phyloP scores from a whole-genome alignment of 2,113 vertebrate species.

The Charina bottae region DNA sequence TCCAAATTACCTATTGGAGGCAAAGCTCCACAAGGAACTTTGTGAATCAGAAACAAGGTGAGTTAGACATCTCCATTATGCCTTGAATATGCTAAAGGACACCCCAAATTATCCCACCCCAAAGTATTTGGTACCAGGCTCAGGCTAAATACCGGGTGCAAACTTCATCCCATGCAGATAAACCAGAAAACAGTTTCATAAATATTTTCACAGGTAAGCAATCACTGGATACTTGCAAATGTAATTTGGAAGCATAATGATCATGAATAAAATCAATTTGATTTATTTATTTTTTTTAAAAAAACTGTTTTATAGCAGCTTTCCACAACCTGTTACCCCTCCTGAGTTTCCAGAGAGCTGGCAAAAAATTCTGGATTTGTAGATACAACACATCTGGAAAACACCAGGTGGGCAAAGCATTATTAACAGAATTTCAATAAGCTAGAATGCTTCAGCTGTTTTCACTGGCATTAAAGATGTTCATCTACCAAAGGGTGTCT shows the following conservation, averaged over 20 bases:
- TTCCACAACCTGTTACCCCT: neutral
- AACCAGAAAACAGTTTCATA: constrained; percentile 14
- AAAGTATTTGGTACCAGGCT: neutral
- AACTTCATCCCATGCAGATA: neutral
- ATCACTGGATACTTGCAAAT: neutral
- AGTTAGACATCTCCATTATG: neutral
- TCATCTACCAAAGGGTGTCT: neutral
- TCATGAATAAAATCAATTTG: constrained; percentile 11
- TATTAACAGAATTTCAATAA: constrained; percentile 2
- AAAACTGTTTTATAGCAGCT: neutral
- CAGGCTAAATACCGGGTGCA: neutral
- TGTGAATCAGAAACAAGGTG: neutral
- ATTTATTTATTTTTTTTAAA: neutral
- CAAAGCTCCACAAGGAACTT: neutral
- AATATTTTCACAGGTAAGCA: neutral
- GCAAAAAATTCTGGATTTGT: neutral
- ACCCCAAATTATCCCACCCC: neutral
- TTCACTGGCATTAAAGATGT: constrained; percentile 13
- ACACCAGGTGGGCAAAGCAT: neutral
- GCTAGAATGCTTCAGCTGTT: constrained; percentile 1
- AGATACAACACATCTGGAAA: neutral
- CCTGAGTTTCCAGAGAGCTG: neutral
- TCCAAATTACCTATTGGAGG: neutral
- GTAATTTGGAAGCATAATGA: neutral
- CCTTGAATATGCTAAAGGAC: neutral